Base-by-base conservation (phyloP, 2,113 vertebrate genomes). In the Cyprinus carpio region DNA sequence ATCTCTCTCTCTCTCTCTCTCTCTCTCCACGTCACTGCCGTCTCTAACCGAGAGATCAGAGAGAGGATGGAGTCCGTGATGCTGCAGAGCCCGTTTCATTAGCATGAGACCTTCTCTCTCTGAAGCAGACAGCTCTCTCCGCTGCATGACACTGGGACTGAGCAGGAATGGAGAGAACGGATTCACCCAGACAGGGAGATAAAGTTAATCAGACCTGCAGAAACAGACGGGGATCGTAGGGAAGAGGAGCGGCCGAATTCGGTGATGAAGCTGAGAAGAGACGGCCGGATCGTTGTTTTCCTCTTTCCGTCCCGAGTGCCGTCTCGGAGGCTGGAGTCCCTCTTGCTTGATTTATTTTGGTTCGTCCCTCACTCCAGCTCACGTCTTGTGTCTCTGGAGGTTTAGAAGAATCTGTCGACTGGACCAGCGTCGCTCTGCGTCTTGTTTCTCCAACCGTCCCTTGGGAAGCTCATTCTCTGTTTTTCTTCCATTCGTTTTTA, bases 371-470 rank as follows among this genome's bases (percentile, higher is more conserved):
- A 72, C 86, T 81, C 87, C 13, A 54, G 87, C 86, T 84, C 67
- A 84, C 86, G 87, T 86, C 90, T 85, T 86, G 62, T 25, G 31
- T 40, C 86, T 87, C 88, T 80, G 76, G 86, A 88, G 89, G 90
- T 90, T 88, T 18, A 54, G 51, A 54, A 54, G 51, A 54, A 54
- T 83, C 88, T 86, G 78, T 71, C 77, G 87, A 85, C 77, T 83
- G 86, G 85, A 88, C 86, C 84, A 69, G 89, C 87, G 13, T 82
- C 27, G 85, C 87, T 85, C 84, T 65, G 89, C 87, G 13, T 82
- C 27, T 18, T 15, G 40, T 40, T 84, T 31, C 37, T 58, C 16
- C 58, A 78, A 69, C 40, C 31, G 29, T 54, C 16, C 16, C 51
- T 54, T 18, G 27, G 65, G 65, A 49, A 29, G 16, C 65, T 34